Conservation (phyloP, 2,888 invertebrate species). For the Cyrtodaria siliqua region DNA sequence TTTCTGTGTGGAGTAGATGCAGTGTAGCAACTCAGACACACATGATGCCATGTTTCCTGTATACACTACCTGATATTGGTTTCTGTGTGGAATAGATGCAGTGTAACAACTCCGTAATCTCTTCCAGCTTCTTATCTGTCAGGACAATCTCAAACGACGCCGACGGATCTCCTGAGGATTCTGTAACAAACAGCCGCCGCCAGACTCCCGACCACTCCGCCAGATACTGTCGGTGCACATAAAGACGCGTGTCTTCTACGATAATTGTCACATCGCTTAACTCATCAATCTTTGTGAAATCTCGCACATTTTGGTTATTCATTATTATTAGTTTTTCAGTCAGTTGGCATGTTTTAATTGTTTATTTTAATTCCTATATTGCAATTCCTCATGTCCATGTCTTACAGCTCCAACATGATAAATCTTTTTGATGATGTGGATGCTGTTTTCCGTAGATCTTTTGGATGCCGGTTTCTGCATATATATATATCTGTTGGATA, state of each 20-base stretch:
- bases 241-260: constrained; percentile 77
- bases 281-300: constrained; percentile 79
- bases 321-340: neutral
- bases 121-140: constrained; percentile 80
- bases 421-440: no score
- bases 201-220: constrained; percentile 83
- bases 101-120: constrained; percentile 85
- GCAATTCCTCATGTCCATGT: no score
- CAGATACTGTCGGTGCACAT: constrained; percentile 79
- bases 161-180: constrained; percentile 65
- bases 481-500: no score
- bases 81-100: constrained; percentile 86
- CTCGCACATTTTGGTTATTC: constrained; percentile 33
- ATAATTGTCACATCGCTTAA: constrained; percentile 77
- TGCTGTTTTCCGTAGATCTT: no score
- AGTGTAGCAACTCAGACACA: constrained; percentile 85
- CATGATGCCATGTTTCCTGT: no score
- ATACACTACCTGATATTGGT: constrained; percentile 81
- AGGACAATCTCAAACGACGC: constrained; percentile 72
- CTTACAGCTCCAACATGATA: no score
- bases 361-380: no score
- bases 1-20: constrained; percentile 86
- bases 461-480: no score
- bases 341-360: no score
- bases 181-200: constrained; percentile 75